These are phyloP conservation scores for Adelosebastes latens DNA, from an alignment of 2,797 vertebrate genomes.

Conservation along the genomic window DNA sequence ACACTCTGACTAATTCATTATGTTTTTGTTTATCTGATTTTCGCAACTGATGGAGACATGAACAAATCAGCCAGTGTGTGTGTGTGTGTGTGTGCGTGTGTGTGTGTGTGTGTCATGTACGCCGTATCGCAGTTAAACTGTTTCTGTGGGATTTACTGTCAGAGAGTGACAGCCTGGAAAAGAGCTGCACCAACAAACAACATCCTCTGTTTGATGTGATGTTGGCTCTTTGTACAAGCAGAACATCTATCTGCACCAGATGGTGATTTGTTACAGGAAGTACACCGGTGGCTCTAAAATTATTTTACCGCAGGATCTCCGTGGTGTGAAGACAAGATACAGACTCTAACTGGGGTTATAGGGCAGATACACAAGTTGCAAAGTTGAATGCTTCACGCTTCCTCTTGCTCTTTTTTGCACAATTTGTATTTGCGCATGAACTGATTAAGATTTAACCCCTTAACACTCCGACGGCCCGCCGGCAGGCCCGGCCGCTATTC, in stretches of 20 bases:
- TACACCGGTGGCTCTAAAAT: slow-evolving; percentile 3
- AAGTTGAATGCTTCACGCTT: neutral
- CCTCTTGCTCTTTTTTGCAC: neutral
- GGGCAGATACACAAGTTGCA: slow-evolving; percentile 14
- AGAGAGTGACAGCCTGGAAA: slow-evolving; percentile 28
- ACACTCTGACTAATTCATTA: too few relatives aligned
- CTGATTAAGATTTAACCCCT: neutral
- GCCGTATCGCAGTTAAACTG: neutral
- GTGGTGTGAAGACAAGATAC: neutral
- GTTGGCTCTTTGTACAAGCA: neutral
- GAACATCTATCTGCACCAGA: slow-evolving; percentile 33
- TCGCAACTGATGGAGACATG: neutral
- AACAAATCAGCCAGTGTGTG: neutral
- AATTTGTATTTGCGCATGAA: neutral
- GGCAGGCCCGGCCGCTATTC: too few relatives aligned
- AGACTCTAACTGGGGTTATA: slow-evolving; percentile 8
- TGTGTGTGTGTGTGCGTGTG: neutral
- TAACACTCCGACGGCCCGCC: too few relatives aligned
- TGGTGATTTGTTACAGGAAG: slow-evolving; percentile 33
- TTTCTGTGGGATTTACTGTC: slow-evolving; percentile 24
- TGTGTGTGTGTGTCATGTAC: neutral
- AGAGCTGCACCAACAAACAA: slow-evolving; percentile 3
- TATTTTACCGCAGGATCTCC: slow-evolving; percentile 3
- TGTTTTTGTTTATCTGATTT: neutral
- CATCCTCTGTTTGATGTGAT: slow-evolving; percentile 14